Percentiles rank a stretch among this genome's conserved stretches.
Evolutionary conservation across 2,888 invertebrate genomes (phyloP).

Genomic region (Branchinecta sandiegonensis): DNA sequence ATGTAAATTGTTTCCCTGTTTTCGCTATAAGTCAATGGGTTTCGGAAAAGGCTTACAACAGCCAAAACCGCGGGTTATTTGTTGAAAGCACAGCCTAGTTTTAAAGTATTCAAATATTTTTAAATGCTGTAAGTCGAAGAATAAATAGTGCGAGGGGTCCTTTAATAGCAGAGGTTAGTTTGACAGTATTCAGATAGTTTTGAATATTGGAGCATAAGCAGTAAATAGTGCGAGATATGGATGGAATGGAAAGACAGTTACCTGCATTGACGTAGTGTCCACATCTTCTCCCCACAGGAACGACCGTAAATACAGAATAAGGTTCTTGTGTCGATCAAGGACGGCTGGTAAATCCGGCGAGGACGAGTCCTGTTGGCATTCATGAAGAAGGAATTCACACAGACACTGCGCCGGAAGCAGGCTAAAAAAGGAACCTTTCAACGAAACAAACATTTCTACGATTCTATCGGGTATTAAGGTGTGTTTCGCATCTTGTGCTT

Average conservation of each 20-base stretch:
- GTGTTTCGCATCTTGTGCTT: not conserved
- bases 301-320: not conserved
- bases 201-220: too few relatives aligned
- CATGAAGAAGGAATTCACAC: constrained; percentile 74
- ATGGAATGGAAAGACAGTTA: not conserved
- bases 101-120: too few relatives aligned
- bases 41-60: too few relatives aligned
- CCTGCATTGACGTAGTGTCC: not conserved
- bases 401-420: constrained; percentile 92
- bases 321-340: not conserved
- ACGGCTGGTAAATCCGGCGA: not conserved
- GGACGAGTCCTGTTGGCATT: constrained; percentile 25
- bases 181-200: too few relatives aligned
- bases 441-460: not conserved
- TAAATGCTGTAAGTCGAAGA: too few relatives aligned
- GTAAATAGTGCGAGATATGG: too few relatives aligned
- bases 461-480: not conserved
- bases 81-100: too few relatives aligned
- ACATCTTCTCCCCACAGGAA: not conserved
- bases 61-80: too few relatives aligned
- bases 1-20: too few relatives aligned
- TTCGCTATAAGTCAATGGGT: too few relatives aligned
- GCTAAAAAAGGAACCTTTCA: constrained; percentile 37
- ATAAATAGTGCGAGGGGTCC: too few relatives aligned
- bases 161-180: too few relatives aligned